phyloP scores from a whole-genome alignment of 2,113 vertebrate species.

The Motacilla tschutschensis region DNA sequence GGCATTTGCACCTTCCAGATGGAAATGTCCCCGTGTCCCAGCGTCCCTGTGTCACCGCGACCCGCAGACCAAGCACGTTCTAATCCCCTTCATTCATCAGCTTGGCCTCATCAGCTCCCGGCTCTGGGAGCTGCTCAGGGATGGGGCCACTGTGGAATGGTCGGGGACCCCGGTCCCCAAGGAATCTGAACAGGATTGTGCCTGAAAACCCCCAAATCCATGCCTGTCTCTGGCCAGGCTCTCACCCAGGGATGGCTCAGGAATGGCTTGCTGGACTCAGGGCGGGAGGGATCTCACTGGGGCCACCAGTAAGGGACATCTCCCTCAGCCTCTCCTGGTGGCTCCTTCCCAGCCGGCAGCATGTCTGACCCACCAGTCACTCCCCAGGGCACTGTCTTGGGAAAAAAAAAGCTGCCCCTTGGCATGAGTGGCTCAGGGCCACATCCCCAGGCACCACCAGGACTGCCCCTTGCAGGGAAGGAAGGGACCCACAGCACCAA shows the following conservation, averaged over 20 bases:
- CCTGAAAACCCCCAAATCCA: rapidly evolving
- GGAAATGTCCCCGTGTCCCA: not conserved
- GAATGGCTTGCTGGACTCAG: rapidly evolving
- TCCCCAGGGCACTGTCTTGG: not conserved
- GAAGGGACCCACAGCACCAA: not conserved
- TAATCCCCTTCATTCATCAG: not conserved
- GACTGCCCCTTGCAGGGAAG: not conserved
- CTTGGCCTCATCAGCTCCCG: not conserved
- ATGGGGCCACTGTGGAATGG: rapidly evolving
- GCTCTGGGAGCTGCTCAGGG: not conserved
- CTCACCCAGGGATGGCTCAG: not conserved
- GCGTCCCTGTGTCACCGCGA: not conserved
- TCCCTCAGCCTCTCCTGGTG: not conserved
- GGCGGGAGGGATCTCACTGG: not conserved
- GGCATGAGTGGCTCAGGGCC: not conserved
- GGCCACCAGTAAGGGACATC: not conserved
- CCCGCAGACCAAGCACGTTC: not conserved
- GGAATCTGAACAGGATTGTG: not conserved
- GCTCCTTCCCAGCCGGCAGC: not conserved
- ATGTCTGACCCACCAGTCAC: not conserved
- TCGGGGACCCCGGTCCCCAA: rapidly evolving
- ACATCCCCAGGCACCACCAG: rapidly evolving
- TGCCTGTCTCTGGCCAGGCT: rapidly evolving
- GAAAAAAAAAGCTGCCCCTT: not conserved
- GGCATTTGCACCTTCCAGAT: not conserved